Conservation (phyloP, 37 sponge, comb jelly and placozoan genomes). For the Aphrocallistes beatrix region DNA sequence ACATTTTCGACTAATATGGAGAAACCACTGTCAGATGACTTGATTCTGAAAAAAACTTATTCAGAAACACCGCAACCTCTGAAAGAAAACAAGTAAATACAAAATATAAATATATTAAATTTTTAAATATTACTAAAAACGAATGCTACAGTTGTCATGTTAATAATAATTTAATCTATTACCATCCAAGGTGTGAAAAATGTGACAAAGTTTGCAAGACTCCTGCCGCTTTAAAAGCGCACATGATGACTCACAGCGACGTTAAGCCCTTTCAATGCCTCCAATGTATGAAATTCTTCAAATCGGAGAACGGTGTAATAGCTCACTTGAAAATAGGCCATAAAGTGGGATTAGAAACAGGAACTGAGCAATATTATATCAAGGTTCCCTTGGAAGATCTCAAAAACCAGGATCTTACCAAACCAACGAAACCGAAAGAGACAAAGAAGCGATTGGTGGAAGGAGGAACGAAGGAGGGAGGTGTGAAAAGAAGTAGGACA, state of each 20-base stretch:
- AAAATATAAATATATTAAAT: neutral
- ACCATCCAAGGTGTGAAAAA: neutral
- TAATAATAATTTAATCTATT: neutral
- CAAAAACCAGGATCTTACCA: neutral
- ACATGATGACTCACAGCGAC: neutral
- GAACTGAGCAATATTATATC: neutral
- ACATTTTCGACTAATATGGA: neutral
- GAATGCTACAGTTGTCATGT: neutral
- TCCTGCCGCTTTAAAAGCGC: neutral
- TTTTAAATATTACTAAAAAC: neutral
- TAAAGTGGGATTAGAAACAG: neutral
- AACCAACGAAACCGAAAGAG: neutral
- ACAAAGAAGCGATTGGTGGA: neutral
- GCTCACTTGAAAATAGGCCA: neutral
- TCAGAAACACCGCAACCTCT: neutral
- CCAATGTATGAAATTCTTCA: neutral
- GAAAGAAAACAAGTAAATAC: neutral
- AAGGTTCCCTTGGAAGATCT: neutral
- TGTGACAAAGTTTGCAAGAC: slow-evolving; percentile 12
- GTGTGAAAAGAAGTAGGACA: neutral
- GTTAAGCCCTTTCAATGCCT: neutral
- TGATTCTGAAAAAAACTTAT: neutral
- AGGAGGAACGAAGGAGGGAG: neutral
- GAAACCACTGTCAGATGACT: too few relatives aligned
- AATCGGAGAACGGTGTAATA: neutral